Base-by-base conservation (phyloP, 2,797 vertebrate species). In the Takifugu rubripes region DNA sequence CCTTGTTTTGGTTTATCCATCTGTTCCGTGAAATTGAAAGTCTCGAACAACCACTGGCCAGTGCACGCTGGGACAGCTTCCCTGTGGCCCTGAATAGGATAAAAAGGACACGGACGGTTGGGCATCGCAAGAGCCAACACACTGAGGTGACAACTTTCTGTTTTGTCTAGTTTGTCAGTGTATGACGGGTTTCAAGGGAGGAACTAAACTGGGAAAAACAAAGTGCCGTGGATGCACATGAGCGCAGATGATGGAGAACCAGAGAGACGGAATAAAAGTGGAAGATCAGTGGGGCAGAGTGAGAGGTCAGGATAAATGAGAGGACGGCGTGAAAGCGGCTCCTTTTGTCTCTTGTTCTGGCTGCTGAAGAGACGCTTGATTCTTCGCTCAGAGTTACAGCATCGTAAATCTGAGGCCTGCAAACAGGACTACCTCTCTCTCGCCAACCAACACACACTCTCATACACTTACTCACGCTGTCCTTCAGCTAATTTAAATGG, bases 271-370 rank as follows among this genome's bases (percentile, higher is more conserved):
- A 68, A 52, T 59, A 67, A 81, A 73, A 77, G 63, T 78, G 69
- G 59, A 49, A 82, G 61, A 85, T 83, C 78, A 78, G 78, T 80
- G 63, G 36, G 66, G 78, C 48, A 27, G 65, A 70, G 57, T 53
- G 54, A 72, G 74, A 43, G 81, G 77, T 78, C 72, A 69, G 61
- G 72, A 79, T 80, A 79, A 86, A 83, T 69, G 68, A 71, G 67
- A 57, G 51, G 63, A 82, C 68, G 78, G 84, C 44, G 2, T 71
- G 74, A 78, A 85, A 82, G 64, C 55, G 46, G 5, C 55, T 81
- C 74, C 74, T 83, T 88, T 88, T 90, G 84, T 86, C 67, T 49
- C 59, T 7, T 66, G 62, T 63, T 52, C 66, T 77, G 70, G 73
- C 60, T 62, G 14, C 17, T 50, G 64, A 79, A 81, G 80, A 84